Percentiles rank a stretch among this genome's conserved stretches.
phyloP scores from a whole-genome alignment of 1,140 invertebrate genomes.

The Parapsyche elsis region DNA sequence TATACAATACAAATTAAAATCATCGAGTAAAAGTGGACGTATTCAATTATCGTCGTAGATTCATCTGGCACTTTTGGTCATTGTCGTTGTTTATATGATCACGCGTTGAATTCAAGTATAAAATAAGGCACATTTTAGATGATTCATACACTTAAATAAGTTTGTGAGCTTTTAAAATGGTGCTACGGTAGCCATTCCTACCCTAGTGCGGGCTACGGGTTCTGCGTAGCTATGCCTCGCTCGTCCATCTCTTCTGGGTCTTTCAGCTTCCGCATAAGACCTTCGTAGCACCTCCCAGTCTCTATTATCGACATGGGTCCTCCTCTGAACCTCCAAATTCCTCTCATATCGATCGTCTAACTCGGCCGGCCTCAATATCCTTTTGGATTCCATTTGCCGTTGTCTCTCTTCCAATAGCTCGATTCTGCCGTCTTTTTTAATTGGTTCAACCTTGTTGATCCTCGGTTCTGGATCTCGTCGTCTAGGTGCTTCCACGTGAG shows the following conservation, averaged over 20 bases:
- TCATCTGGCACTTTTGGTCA: not conserved
- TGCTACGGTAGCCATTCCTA: constrained; percentile 62
- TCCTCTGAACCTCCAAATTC: constrained; percentile 62
- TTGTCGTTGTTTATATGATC: not conserved
- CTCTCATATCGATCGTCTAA: constrained; percentile 59
- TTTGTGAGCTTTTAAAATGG: constrained; percentile 59
- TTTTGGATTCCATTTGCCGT: constrained; percentile 63
- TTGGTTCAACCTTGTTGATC: constrained; percentile 42
- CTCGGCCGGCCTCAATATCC: constrained; percentile 56
- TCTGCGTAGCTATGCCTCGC: constrained; percentile 67
- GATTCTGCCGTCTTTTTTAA: constrained; percentile 63
- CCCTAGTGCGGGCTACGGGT: constrained; percentile 64
- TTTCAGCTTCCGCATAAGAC: constrained; percentile 58
- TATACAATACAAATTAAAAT: no score
- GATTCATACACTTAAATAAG: constrained; percentile 6
- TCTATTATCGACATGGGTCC: constrained; percentile 62
- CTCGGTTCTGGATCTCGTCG: constrained; percentile 48
- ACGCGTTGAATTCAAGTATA: not conserved
- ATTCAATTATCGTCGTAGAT: not conserved
- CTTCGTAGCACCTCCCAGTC: constrained; percentile 58
- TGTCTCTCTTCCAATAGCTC: constrained; percentile 66
- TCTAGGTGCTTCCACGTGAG: constrained; percentile 48
- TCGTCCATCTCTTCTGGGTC: constrained; percentile 63
- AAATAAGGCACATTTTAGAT: constrained; percentile 27
- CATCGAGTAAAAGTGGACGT: no score